Conservation (phyloP, 2,113 vertebrate genomes). For the Axis porcinus region DNA sequence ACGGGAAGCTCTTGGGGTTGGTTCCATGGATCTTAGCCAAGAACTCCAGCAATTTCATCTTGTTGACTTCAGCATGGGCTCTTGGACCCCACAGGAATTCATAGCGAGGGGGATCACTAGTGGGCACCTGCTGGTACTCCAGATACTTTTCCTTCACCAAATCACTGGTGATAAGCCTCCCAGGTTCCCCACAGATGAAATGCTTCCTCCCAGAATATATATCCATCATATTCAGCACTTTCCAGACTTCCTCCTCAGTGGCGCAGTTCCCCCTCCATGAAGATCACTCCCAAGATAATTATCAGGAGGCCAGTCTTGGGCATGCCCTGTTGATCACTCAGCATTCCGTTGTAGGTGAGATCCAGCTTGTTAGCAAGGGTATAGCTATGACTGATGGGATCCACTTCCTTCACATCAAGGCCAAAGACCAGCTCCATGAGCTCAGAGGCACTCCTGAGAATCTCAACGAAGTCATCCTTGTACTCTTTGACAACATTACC, state of each 20-base stretch:
- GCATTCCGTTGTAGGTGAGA: not conserved
- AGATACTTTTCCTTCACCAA: not conserved
- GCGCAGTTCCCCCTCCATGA: not conserved
- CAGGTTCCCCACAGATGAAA: not conserved
- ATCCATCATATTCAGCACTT: not conserved
- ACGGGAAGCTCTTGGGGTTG: not conserved
- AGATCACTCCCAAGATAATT: not conserved
- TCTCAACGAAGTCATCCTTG: not conserved
- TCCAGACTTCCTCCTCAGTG: conserved; percentile 28
- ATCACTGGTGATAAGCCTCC: not conserved
- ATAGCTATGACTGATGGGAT: not conserved
- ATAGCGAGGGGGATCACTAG: not conserved
- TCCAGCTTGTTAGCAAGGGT: not conserved
- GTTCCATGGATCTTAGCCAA: not conserved
- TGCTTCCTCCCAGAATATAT: not conserved
- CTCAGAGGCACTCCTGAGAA: conserved; percentile 1
- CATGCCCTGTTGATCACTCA: not conserved
- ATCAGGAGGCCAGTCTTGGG: not conserved
- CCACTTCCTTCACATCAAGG: not conserved
- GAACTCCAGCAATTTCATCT: conserved; percentile 31
- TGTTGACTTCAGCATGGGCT: not conserved
- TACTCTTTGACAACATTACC: not conserved
- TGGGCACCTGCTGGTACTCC: not conserved
- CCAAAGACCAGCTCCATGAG: not conserved
- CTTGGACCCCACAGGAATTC: conserved; percentile 13